Evolutionary conservation across 1,140 invertebrate species (phyloP).

Genomic region (Geopemphigus sp.): DNA sequence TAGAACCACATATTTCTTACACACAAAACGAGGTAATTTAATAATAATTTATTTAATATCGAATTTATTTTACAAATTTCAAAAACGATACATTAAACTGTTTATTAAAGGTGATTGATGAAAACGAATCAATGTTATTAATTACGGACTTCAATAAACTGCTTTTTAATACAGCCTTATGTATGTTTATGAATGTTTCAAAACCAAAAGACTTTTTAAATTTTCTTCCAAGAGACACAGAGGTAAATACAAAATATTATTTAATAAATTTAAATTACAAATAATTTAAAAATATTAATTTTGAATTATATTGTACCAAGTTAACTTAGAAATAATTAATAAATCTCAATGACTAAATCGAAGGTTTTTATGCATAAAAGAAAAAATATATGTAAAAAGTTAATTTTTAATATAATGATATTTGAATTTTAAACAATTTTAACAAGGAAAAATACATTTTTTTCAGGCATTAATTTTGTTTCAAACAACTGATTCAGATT

Average conservation of each 20-base stretch:
- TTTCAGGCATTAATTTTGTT: conserved; percentile 41
- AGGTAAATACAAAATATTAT: not conserved
- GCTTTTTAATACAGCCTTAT: conserved; percentile 11
- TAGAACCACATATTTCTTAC: not conserved
- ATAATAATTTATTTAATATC: not conserved
- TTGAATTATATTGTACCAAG: too few relatives aligned
- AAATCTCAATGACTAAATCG: too few relatives aligned
- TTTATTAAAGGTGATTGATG: conserved; percentile 32
- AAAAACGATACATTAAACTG: not conserved
- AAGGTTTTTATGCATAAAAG: too few relatives aligned
- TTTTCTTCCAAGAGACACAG: conserved; percentile 29
- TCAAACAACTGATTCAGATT: conserved; percentile 25
- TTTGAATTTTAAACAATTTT: not conserved
- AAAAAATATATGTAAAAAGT: not conserved
- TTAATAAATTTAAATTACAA: not conserved
- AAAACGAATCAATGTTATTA: not conserved
- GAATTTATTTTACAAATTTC: not conserved
- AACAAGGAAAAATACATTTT: not conserved
- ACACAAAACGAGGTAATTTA: conserved; percentile 2
- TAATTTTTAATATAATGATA: not conserved
- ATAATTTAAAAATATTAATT: too few relatives aligned
- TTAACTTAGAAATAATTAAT: too few relatives aligned
- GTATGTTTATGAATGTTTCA: conserved; percentile 38
- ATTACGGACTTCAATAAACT: not conserved
- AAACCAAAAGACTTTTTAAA: conserved; percentile 31